Evolutionary conservation across 2,888 invertebrate species (phyloP).

Genomic region (Amaurobius ferox): DNA sequence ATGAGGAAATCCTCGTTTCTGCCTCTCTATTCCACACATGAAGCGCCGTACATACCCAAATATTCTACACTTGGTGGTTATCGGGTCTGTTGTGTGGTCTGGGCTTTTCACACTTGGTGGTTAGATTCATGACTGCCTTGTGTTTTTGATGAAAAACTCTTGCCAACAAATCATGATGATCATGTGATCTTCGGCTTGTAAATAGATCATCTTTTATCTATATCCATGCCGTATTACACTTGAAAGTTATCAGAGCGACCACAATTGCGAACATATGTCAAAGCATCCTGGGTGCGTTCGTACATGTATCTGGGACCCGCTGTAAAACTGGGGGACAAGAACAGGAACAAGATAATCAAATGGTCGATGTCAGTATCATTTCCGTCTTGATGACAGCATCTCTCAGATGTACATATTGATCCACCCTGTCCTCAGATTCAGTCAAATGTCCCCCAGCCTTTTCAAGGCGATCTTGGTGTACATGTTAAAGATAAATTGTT

Average conservation of each 20-base stretch:
- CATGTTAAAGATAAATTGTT: constrained; percentile 77
- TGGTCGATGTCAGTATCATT: not conserved
- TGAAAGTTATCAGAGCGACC: constrained; percentile 53
- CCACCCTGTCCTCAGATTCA: constrained; percentile 76
- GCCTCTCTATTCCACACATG: constrained; percentile 45
- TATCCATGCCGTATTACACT: too few relatives aligned
- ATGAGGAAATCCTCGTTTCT: constrained; percentile 75
- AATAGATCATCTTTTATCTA: too few relatives aligned
- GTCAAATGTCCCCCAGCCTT: constrained; percentile 75
- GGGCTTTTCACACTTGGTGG: constrained; percentile 34
- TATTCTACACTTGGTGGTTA: too few relatives aligned
- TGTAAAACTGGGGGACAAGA: too few relatives aligned
- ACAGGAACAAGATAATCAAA: not conserved
- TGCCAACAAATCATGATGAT: constrained; percentile 77
- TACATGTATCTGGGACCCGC: too few relatives aligned
- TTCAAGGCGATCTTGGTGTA: constrained; percentile 77
- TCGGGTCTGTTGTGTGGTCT: too few relatives aligned
- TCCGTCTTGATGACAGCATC: constrained; percentile 73
- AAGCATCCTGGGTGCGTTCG: not conserved
- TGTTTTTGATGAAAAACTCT: too few relatives aligned
- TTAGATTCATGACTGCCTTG: constrained; percentile 1
- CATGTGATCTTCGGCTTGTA: constrained; percentile 66
- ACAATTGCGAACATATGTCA: too few relatives aligned
- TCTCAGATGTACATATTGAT: constrained; percentile 75
- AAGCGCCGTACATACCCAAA: constrained; percentile 74